These are phyloP conservation scores for Phataginus tetradactyla DNA, from an alignment of 2,797 vertebrate genomes.

Conservation along the genomic window DNA sequence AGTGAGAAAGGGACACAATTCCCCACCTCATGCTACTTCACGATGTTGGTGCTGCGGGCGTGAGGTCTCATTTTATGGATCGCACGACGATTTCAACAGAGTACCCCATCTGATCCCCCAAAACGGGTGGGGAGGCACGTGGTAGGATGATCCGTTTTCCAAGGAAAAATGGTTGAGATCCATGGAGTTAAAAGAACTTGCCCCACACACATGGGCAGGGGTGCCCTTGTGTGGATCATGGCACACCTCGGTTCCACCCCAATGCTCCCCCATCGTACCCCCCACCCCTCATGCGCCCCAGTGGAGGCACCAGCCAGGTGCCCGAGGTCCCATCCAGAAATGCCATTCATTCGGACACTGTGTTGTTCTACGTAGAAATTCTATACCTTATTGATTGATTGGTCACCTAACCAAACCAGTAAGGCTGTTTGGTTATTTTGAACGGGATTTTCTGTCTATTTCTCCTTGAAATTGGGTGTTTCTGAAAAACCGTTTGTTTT, in stretches of 20 bases:
- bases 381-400: fast-evolving
- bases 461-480: neutral
- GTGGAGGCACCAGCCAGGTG: fast-evolving
- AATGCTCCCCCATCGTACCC: fast-evolving
- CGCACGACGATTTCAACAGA: fast-evolving
- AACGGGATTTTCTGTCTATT: neutral
- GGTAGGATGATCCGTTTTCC: fast-evolving
- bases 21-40: fast-evolving
- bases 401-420: fast-evolving
- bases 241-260: fast-evolving
- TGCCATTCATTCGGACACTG: fast-evolving
- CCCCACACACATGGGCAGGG: fast-evolving
- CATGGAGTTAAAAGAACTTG: fast-evolving
- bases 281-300: neutral
- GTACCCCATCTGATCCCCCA: fast-evolving
- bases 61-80: neutral
- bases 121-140: neutral
- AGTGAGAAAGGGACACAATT: no score
- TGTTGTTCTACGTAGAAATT: fast-evolving
- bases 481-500: neutral
- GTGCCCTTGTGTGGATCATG: fast-evolving
- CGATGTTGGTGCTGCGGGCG: fast-evolving
- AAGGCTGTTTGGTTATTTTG: fast-evolving
- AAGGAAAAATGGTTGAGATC: neutral
- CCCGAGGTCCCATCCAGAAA: neutral